Evolutionary conservation across 2,113 vertebrate species (phyloP).

Genomic region (Sturnus vulgaris): DNA sequence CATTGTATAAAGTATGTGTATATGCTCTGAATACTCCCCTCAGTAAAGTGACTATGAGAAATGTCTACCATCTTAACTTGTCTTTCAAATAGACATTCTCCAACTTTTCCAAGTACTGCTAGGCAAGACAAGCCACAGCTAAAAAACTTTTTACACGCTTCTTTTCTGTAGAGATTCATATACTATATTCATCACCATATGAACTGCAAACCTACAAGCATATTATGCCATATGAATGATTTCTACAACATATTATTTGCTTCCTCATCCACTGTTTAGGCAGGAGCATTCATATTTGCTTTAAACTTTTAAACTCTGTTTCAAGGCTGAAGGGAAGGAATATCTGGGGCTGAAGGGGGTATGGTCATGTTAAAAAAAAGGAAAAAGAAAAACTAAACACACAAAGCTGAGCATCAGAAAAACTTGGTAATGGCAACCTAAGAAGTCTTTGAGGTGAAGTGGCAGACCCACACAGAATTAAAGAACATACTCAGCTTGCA

Average conservation of each 20-base stretch:
- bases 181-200: neutral
- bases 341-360: neutral
- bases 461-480: neutral
- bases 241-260: neutral
- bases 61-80: neutral
- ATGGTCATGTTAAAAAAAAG: rapidly evolving
- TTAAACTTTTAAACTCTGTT: neutral
- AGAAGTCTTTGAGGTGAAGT: neutral
- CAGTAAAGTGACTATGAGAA: neutral
- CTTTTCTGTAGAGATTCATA: neutral
- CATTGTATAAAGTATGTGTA: neutral
- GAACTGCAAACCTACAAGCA: neutral
- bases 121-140: neutral
- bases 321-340: neutral
- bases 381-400: neutral
- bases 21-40: neutral
- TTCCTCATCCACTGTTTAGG: neutral
- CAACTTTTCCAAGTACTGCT: neutral
- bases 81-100: neutral
- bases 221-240: neutral
- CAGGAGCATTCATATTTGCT: neutral
- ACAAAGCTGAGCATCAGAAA: neutral
- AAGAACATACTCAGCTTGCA: neutral
- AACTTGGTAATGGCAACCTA: neutral
- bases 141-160: neutral